phyloP scores from a whole-genome alignment of 2,888 invertebrate genomes.

The Labia minor region DNA sequence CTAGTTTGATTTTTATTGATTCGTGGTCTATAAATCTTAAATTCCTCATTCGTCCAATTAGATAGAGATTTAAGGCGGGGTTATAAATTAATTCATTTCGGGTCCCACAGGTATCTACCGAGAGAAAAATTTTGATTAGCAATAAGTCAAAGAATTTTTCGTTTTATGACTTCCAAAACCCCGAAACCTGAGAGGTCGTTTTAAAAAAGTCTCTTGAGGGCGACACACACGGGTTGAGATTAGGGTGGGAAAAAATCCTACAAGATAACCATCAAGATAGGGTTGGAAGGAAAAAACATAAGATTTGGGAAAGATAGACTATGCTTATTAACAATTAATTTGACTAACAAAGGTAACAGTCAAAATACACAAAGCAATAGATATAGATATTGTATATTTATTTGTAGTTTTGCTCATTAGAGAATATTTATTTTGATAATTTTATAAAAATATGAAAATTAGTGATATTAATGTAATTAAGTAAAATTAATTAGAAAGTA shows the following conservation, averaged over 20 bases:
- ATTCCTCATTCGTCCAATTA: conserved; percentile 13
- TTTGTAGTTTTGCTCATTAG: too few relatives aligned
- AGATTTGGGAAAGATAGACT: too few relatives aligned
- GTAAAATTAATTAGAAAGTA: too few relatives aligned
- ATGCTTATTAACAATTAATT: too few relatives aligned
- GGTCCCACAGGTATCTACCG: background rate
- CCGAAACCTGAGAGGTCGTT: background rate
- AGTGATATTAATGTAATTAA: too few relatives aligned
- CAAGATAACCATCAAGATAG: background rate
- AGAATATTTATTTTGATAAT: too few relatives aligned
- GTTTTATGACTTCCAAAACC: background rate
- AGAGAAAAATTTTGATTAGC: conserved; percentile 7
- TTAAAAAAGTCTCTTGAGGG: conserved; percentile 8
- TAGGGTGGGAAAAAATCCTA: background rate
- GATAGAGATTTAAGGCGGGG: conserved; percentile 3
- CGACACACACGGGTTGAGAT: too few relatives aligned
- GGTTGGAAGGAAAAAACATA: too few relatives aligned
- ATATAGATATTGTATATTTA: too few relatives aligned
- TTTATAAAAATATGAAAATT: too few relatives aligned
- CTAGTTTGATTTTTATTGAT: conserved; percentile 7
- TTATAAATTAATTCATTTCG: conserved; percentile 2
- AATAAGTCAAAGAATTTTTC: conserved; percentile 13
- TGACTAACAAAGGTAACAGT: too few relatives aligned
- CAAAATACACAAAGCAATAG: too few relatives aligned
- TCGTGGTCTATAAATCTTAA: conserved; percentile 13